Evolutionary conservation across 2,113 vertebrate species (phyloP).

Genomic region (Baryphthengus martii): DNA sequence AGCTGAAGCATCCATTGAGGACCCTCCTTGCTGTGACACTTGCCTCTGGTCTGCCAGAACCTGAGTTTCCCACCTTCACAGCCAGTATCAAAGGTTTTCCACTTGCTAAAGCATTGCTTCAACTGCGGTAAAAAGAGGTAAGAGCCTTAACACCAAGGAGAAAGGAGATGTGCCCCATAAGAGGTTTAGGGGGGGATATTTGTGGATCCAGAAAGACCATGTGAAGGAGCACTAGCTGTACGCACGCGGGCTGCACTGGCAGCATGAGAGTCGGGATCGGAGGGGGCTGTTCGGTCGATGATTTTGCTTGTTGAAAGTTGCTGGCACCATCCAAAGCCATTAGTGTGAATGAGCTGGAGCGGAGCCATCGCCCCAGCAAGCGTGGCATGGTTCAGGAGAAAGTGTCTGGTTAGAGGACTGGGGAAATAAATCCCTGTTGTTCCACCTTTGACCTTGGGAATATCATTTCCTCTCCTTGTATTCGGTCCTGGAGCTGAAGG

Average conservation of each 20-base stretch:
- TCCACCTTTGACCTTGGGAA: not conserved
- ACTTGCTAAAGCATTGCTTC: not conserved
- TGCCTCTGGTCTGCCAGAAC: not conserved
- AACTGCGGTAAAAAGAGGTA: conserved; percentile 9
- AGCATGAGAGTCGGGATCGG: not conserved
- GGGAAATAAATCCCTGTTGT: not conserved
- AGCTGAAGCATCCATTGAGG: not conserved
- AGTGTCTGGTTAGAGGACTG: not conserved
- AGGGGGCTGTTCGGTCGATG: not conserved
- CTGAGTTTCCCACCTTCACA: not conserved
- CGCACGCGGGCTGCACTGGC: not conserved
- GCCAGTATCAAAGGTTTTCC: not conserved
- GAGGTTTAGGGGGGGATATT: not conserved
- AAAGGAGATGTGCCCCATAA: not conserved
- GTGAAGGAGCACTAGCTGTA: not conserved
- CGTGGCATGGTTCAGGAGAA: not conserved
- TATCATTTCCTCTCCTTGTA: not conserved
- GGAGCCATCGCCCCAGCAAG: not conserved
- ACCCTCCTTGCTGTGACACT: not conserved
- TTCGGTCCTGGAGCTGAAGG: not conserved
- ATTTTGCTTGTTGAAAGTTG: not conserved
- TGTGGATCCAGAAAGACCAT: not conserved
- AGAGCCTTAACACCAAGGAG: not conserved
- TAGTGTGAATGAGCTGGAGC: not conserved
- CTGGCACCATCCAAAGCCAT: not conserved